Conservation (phyloP, 2,888 invertebrate genomes). For the Eretmocerus hayati region DNA sequence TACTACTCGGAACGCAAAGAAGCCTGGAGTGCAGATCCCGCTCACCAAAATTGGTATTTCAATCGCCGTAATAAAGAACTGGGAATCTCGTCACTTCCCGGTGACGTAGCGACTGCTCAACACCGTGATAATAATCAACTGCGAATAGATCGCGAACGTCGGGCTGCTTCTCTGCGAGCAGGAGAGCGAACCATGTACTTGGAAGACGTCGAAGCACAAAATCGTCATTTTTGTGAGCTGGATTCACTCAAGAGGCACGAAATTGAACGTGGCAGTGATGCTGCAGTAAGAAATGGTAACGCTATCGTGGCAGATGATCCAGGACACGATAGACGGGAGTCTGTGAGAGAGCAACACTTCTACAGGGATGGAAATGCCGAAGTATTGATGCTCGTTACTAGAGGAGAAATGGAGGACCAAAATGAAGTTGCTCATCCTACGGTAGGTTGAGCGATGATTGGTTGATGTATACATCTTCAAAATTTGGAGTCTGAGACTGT, state of each 20-base stretch:
- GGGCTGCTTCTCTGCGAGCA: not conserved
- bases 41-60: constrained; percentile 61
- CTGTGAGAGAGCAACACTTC: constrained; percentile 65
- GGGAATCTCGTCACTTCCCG: constrained; percentile 39
- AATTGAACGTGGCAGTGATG: constrained; percentile 69
- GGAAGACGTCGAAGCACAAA: constrained; percentile 52
- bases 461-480: too few relatives aligned
- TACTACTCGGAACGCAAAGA: constrained; percentile 51
- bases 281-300: constrained; percentile 36
- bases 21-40: constrained; percentile 80
- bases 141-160: not conserved
- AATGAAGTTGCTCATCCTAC: constrained; percentile 2
- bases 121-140: not conserved
- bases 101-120: constrained; percentile 30
- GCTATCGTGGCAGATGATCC: too few relatives aligned
- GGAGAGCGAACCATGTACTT: constrained; percentile 17
- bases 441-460: too few relatives aligned
- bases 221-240: constrained; percentile 55
- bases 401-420: constrained; percentile 60
- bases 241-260: constrained; percentile 72
- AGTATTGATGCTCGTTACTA: constrained; percentile 70
- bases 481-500: too few relatives aligned
- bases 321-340: constrained; percentile 38
- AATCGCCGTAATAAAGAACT: constrained; percentile 55
- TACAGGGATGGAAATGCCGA: constrained; percentile 81